Evolutionary conservation across 2,797 vertebrate genomes (phyloP).

Genomic region (Neopelma chrysocephalum): DNA sequence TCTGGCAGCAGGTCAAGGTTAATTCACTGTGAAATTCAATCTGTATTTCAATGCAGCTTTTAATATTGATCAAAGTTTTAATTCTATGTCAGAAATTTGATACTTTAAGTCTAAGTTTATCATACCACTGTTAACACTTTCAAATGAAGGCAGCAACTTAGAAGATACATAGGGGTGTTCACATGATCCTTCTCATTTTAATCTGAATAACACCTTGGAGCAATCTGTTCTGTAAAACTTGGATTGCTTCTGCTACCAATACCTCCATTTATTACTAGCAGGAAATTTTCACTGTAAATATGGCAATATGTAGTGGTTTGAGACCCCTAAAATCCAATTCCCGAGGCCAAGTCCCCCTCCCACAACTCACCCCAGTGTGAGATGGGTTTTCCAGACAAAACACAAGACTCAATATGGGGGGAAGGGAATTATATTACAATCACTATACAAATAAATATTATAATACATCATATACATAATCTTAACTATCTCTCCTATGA

Average conservation of each 20-base stretch:
- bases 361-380: too few relatives aligned
- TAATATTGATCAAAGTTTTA: background rate
- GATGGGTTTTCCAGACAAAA: too few relatives aligned
- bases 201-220: background rate
- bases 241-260: background rate
- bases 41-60: background rate
- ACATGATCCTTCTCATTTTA: background rate
- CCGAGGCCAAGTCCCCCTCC: too few relatives aligned
- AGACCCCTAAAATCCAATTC: too few relatives aligned
- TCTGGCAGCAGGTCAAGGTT: background rate
- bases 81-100: background rate
- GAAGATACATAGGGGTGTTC: background rate
- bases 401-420: too few relatives aligned
- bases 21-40: background rate
- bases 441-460: too few relatives aligned
- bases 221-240: background rate
- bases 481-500: too few relatives aligned
- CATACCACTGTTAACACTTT: background rate
- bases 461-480: too few relatives aligned
- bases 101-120: background rate
- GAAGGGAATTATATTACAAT: too few relatives aligned
- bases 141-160: background rate
- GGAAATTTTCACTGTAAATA: background rate
- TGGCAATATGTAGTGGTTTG: too few relatives aligned
- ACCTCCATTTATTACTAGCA: background rate